phyloP scores from a whole-genome alignment of 1,140 invertebrate genomes.

The Zaprionus capensis region DNA sequence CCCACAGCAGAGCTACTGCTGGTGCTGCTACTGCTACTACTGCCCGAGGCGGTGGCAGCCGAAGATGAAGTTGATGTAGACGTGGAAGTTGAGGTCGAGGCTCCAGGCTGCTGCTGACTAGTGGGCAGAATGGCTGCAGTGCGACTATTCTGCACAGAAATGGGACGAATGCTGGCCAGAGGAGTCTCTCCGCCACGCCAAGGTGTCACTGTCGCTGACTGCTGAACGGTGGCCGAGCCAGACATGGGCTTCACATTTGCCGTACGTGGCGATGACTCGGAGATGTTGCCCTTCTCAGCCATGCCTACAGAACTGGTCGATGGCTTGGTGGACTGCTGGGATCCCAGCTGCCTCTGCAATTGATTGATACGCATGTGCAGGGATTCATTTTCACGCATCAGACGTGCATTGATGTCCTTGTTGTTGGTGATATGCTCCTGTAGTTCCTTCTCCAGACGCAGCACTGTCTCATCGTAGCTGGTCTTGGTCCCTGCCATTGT shows the following conservation, averaged over 20 bases:
- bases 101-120: slow-evolving; percentile 83
- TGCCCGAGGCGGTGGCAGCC: slow-evolving; percentile 46
- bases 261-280: slow-evolving; percentile 91
- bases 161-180: slow-evolving; percentile 95
- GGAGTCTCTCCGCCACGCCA: slow-evolving; percentile 90
- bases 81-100: slow-evolving; percentile 58
- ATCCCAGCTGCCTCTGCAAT: slow-evolving; percentile 91
- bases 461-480: slow-evolving; percentile 90
- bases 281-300: slow-evolving; percentile 88
- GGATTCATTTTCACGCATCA: slow-evolving; percentile 90
- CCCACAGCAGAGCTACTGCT: slow-evolving; percentile 66
- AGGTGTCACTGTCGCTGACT: slow-evolving; percentile 86
- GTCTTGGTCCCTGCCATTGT: slow-evolving; percentile 88
- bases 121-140: slow-evolving; percentile 93
- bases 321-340: slow-evolving; percentile 88
- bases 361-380: slow-evolving; percentile 89
- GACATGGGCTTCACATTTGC: slow-evolving; percentile 98
- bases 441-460: slow-evolving; percentile 90
- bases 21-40: slow-evolving; percentile 52
- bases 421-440: slow-evolving; percentile 88
- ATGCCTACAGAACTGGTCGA: slow-evolving; percentile 87
- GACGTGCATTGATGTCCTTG: slow-evolving; percentile 86
- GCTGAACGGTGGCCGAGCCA: slow-evolving; percentile 85
- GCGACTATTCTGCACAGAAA: slow-evolving; percentile 89
- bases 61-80: slow-evolving; percentile 65